A percentile compares a stretch with the other conserved stretches of the same genome.
These are phyloP conservation scores for Temnothorax longispinosus DNA, from an alignment of 1,140 invertebrate genomes.

Conservation along the genomic window DNA sequence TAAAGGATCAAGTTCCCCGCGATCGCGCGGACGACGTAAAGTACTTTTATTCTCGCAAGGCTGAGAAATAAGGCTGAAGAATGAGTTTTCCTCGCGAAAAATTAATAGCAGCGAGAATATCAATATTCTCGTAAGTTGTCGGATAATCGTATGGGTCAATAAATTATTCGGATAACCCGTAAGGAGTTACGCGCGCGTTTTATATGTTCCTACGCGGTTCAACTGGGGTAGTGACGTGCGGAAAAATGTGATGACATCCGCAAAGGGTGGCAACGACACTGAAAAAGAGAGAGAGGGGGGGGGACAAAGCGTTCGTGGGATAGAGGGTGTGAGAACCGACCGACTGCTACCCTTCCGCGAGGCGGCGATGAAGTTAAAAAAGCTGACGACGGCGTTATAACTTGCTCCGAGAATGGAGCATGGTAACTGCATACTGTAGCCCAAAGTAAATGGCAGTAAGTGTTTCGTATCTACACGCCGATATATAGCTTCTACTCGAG, in stretches of 20 bases:
- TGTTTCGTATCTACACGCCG: conserved; percentile 48
- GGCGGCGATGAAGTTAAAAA: conserved; percentile 77
- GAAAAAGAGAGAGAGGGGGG: not conserved
- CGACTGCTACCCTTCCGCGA: conserved; percentile 49
- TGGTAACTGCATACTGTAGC: conserved; percentile 53
- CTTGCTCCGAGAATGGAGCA: conserved; percentile 57
- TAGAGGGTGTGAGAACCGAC: conserved; percentile 30
- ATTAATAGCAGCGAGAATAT: not conserved
- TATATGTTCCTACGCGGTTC: conserved; percentile 58
- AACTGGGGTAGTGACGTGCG: conserved; percentile 27
- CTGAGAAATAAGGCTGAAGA: not conserved
- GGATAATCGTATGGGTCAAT: conserved; percentile 59
- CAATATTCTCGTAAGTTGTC: not conserved
- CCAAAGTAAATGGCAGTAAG: conserved; percentile 69
- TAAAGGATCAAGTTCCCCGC: not conserved
- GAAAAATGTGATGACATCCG: conserved; percentile 62
- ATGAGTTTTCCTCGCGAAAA: not conserved
- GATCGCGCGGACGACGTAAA: not conserved
- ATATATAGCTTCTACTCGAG: not conserved
- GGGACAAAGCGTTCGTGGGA: conserved; percentile 24
- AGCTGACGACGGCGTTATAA: conserved; percentile 75
- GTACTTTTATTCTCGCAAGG: not conserved
- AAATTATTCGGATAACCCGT: conserved; percentile 67
- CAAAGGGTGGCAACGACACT: conserved; percentile 50
- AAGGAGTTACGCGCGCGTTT: conserved; percentile 62